Base-by-base conservation (phyloP, 2,888 invertebrate species). In the Mythimna albipuncta region DNA sequence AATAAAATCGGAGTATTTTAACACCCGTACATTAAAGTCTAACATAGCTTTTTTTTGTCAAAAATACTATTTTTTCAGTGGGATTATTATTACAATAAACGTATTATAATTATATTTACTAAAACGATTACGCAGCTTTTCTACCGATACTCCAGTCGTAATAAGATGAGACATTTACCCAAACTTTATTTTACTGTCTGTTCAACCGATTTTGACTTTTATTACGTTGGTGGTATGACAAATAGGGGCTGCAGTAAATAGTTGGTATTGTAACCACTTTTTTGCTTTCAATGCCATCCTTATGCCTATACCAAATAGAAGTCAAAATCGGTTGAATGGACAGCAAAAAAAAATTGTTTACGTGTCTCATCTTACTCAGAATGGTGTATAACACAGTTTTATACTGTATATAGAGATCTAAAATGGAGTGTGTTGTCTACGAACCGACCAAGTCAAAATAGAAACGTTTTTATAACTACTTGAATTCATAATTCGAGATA, bases 1-100 rank as follows among this genome's bases (percentile, higher is more conserved):
- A 63, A 44, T 26, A 69, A 68, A 85, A 80, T 80, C 83, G 85
- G 88, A 88, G 88, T 88, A 88, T 88, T 88, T 62, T 64, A 38
- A 77, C 81, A 85, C 85, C 86, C 85, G 86, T 85, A 83, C 67
- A 35, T 6, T 50, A 19, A 41, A 75, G 38, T 78, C 54, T 77
- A 68, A 32, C 52, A 58, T 69, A 70, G 54, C 35, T 64, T 50
- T 44, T 72, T 75, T 52, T 59, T 63, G 66, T 57, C 71, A 74
- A 80, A 83, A 82, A 82, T 82, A 83, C 76, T 83, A 78, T 79
- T 67, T 47, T 61, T 68, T 82, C 73, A 80, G 82, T 79, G 72
- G 75, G 83, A 72, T 69, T 68, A 72, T 70, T 52, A 64, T 21
- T n/a, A 35, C 35, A 47, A 54, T 35, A 6, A 13, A 21, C 50